Evolutionary conservation across 2,113 vertebrate genomes (phyloP), one percentile per base, ranked within the genome.

Genomic region (Nestor notabilis): DNA sequence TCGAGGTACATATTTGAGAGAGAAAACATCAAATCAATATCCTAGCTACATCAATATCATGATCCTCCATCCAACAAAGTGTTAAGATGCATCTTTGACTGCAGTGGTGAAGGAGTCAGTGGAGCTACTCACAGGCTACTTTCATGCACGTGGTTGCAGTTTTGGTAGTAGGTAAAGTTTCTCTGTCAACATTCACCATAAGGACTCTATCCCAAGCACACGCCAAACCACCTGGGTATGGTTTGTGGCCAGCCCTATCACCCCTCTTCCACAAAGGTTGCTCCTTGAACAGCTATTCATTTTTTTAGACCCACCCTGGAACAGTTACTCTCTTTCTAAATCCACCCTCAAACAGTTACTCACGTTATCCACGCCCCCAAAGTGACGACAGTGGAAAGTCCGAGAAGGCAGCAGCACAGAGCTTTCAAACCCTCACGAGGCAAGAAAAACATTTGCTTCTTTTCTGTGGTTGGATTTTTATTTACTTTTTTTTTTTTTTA

Each of bases 291-390:
- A 93, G 78, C 55, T 77, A 43, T 8, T 82, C 49, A 83, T 97
- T 90, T 89, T 89, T 76, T 95, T 70, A 89, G 56, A 95, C 78
- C 91, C 97, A 88, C 91, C 60, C 82, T 94, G 94, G 96, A 97
- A 97, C 96, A 96, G 95, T 97, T 96, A 97, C 56, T 94, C 49
- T 95, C 96, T 96, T 84, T 95, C 88, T 96, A 95, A 97, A 94
- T 95, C 91, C 79, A 0, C 94, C 90, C 92, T 84, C 89, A 93
- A 85, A 92, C 87, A 93, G 90, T 94, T 94, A 94, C 87, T 85
- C 97, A 97, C 94, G 93, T 95, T 96, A 97, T 96, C 95, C 95
- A 97, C 94, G 95, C 95, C 96, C 96, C 95, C 89, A 96, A 96
- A 95, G 95, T 96, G 96, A 96, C 95, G 96, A 97, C 96, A 97